Percentiles rank a stretch among this genome's conserved stretches.
Conservation (phyloP, 64 coral and sea anemone species). For the Acropora tenuis region DNA sequence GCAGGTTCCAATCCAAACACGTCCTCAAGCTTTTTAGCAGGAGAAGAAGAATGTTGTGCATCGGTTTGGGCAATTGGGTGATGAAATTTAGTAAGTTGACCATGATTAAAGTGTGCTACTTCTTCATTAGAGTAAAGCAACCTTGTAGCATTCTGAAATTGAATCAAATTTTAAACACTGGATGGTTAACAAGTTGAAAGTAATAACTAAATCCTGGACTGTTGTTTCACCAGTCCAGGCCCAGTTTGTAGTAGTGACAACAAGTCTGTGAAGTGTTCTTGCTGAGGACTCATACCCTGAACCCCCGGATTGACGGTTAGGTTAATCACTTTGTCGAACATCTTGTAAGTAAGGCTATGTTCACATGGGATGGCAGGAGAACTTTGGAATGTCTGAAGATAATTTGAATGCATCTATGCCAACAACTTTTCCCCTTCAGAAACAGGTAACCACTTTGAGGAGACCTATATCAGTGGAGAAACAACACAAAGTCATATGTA, state of each 20-base stretch:
- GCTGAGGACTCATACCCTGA: constrained; percentile 1
- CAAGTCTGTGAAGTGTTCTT: constrained; percentile 1
- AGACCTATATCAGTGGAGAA: constrained; percentile 43
- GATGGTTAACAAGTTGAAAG: constrained; percentile 16
- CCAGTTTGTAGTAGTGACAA: neutral
- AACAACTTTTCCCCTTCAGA: constrained; percentile 48
- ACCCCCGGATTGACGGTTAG: constrained; percentile 37
- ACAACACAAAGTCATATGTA: constrained; percentile 40
- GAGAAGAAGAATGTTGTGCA: neutral
- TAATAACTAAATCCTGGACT: neutral
- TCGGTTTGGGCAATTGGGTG: neutral
- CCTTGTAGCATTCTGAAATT: constrained; percentile 8
- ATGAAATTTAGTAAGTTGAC: constrained; percentile 21
- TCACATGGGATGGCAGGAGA: constrained; percentile 34
- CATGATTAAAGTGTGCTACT: constrained; percentile 17
- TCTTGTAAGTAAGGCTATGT: neutral
- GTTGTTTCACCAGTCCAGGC: neutral
- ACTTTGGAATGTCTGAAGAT: constrained; percentile 49
- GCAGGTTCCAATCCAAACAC: constrained; percentile 6
- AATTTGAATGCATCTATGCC: constrained; percentile 25
- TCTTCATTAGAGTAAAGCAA: constrained; percentile 12
- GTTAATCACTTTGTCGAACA: constrained; percentile 20
- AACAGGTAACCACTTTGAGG: constrained; percentile 38
- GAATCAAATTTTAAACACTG: neutral
- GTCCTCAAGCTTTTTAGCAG: constrained; percentile 21